Evolutionary conservation across 1,140 invertebrate genomes (phyloP), one percentile per base, ranked within the genome.

Genomic region (Lucilia sericata): DNA sequence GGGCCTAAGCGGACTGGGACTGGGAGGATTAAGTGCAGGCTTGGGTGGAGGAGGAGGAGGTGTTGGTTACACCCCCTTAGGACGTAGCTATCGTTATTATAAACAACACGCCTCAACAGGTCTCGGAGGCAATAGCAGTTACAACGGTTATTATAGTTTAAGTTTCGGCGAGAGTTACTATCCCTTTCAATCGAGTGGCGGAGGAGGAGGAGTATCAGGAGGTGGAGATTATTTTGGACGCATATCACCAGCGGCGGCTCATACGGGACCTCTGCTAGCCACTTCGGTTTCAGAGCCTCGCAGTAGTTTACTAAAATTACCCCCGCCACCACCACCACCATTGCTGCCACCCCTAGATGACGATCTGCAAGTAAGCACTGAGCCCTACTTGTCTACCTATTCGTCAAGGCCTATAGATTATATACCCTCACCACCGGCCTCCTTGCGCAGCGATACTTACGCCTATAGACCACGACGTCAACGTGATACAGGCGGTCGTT

Each of bases 181-280:
- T 13, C 76, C 76, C 5, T 80, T 49, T 51, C 36, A 55, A 34
- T 42, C 74, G n/a, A 86, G 84, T 74, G 88, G 88, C n/a, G 88
- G 88, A 36, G 88, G 88, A 25, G 89, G 88, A 85, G 42, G 76
- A 13, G 76, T 49, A 19, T 25, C 21, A 8, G 74, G 70, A n/a
- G 82, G 47, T 87, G 81, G 88, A 87, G 9, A 82, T 88, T 1
- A 88, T 74, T 90, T 90, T 85, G 85, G 83, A 19, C 42, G 85
- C 47, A 85, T 81, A 17, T 84, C 83, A 14, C 83, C 85, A 65
- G 85, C 85, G 17, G 87, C 88, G 75, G 84, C 87, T 25, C 88
- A 89, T 65, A 87, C 88, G 12, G 88, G 89, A 3, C 88, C 88
- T 9, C 84, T 90, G 74, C 83, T 90, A 82, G 83, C 83, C 8